These are phyloP conservation scores for Nesogale talazaci DNA, from an alignment of 2,113 vertebrate genomes.

Conservation along the genomic window DNA sequence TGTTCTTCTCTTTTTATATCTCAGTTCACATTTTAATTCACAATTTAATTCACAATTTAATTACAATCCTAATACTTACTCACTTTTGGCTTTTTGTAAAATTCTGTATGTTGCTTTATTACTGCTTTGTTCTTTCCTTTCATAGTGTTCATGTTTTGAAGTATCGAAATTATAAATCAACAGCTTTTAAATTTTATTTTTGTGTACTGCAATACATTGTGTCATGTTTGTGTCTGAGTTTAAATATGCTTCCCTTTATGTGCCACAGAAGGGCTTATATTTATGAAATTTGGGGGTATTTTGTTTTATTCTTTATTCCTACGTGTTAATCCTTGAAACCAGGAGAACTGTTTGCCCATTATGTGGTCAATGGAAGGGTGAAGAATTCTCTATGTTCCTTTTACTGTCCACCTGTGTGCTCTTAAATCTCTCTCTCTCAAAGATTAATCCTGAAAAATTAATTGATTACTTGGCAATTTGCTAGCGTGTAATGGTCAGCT, in stretches of 20 bases:
- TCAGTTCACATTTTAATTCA: background rate
- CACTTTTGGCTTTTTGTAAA: constrained; percentile 33
- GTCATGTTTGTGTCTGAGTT: background rate
- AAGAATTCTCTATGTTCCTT: background rate
- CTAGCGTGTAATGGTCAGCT: background rate
- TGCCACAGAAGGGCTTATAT: background rate
- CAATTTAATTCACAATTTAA: background rate
- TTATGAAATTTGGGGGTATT: background rate
- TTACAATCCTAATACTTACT: constrained; percentile 32
- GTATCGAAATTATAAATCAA: constrained; percentile 35
- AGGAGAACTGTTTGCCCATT: background rate
- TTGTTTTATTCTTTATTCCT: background rate
- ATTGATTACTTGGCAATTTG: background rate
- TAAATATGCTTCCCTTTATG: background rate
- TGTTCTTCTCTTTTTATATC: constrained; percentile 33
- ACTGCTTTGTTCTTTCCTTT: constrained; percentile 13
- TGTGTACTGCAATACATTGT: background rate
- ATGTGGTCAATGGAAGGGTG: background rate
- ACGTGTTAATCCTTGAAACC: background rate
- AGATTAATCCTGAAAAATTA: background rate
- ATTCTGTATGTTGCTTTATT: constrained; percentile 26
- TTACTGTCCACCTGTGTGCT: background rate
- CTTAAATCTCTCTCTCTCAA: background rate
- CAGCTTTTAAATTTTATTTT: background rate
- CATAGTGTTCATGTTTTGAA: background rate